Evolutionary conservation across 2,888 invertebrate species (phyloP).

Genomic region (Xanthia icteritia): DNA sequence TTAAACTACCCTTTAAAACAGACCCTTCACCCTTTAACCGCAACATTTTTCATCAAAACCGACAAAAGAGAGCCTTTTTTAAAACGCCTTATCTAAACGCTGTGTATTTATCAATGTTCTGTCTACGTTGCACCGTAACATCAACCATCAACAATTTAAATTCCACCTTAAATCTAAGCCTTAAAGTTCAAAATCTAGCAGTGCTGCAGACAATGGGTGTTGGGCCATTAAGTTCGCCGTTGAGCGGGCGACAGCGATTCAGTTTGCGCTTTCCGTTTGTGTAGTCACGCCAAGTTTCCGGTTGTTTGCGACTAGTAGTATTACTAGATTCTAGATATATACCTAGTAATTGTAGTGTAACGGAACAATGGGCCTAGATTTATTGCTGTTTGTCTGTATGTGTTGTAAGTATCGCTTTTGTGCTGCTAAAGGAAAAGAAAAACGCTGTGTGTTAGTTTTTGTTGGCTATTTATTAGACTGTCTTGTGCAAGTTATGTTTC

Average conservation of each 20-base stretch:
- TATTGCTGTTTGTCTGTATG: conserved; percentile 42
- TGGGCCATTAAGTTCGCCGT: conserved; percentile 62
- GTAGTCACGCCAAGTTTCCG: conserved; percentile 66
- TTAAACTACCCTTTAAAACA: conserved; percentile 61
- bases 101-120: conserved; percentile 67
- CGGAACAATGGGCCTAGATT: conserved; percentile 57
- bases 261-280: conserved; percentile 64
- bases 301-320: conserved; percentile 57
- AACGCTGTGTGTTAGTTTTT: conserved; percentile 41
- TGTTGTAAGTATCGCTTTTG: conserved; percentile 42
- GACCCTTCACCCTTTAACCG: conserved; percentile 51
- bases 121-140: conserved; percentile 56
- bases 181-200: conserved; percentile 35
- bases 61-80: conserved; percentile 65
- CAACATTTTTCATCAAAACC: conserved; percentile 67
- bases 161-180: not conserved
- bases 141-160: not conserved
- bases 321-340: conserved; percentile 49
- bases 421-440: conserved; percentile 29
- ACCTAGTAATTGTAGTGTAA: conserved; percentile 53
- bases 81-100: conserved; percentile 68
- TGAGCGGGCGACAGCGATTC: conserved; percentile 63
- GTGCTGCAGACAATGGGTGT: conserved; percentile 52
- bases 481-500: conserved; percentile 33
- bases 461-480: conserved; percentile 48